Evolutionary conservation across 2,113 vertebrate species (phyloP).

Genomic region (Tachysurus fulvidraco): DNA sequence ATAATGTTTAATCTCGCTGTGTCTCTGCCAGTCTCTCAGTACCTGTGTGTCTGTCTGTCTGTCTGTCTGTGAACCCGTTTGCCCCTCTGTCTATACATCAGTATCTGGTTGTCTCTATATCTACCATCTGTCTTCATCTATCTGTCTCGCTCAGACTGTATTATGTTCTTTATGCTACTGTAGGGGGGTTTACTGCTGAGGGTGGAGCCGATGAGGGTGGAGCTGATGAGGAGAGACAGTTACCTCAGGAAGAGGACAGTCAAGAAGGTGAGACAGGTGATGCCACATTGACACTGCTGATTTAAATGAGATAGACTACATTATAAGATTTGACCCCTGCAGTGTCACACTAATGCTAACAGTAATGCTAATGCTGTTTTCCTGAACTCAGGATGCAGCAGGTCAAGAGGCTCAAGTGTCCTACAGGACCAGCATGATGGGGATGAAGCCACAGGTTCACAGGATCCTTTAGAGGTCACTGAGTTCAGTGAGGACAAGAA

Average conservation of each 20-base stretch:
- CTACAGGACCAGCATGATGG: constrained; percentile 84
- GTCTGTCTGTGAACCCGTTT: background rate
- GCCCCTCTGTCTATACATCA: background rate
- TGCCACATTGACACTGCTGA: background rate
- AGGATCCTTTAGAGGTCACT: constrained; percentile 72
- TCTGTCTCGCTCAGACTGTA: background rate
- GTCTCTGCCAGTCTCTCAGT: background rate
- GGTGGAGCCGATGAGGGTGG: background rate
- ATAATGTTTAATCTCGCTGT: background rate
- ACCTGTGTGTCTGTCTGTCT: background rate
- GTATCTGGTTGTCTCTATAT: background rate
- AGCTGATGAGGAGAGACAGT: background rate
- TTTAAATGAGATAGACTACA: background rate
- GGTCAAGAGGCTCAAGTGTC: constrained; percentile 80
- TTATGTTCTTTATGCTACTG: background rate
- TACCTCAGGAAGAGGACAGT: background rate
- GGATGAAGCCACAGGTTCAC: constrained; percentile 68
- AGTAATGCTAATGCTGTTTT: background rate
- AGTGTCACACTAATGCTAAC: background rate
- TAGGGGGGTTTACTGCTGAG: background rate
- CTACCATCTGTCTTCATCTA: background rate
- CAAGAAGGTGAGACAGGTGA: constrained; percentile 1
- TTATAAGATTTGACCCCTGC: background rate
- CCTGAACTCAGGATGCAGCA: background rate
- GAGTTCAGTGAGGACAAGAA: constrained; percentile 85